Evolutionary conservation across 2,113 vertebrate genomes (phyloP).

Genomic region (Carassius auratus): DNA sequence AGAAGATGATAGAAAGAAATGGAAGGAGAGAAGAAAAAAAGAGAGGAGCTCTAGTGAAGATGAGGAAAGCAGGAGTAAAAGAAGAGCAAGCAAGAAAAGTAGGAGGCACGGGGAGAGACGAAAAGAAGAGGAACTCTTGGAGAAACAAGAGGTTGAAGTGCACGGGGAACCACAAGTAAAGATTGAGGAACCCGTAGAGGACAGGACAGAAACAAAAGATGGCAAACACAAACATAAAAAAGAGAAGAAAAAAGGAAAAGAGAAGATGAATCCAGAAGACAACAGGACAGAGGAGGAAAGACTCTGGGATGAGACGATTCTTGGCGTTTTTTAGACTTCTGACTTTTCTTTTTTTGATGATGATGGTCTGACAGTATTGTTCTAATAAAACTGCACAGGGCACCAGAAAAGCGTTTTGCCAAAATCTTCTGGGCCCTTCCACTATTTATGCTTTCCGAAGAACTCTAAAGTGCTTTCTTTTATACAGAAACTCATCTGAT

Average conservation of each 20-base stretch:
- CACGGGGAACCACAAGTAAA: slow-evolving; percentile 6
- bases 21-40: slow-evolving; percentile 31
- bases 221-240: slow-evolving; percentile 73
- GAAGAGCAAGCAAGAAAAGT: slow-evolving; percentile 25
- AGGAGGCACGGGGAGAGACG: slow-evolving; percentile 35
- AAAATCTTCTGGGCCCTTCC: neutral
- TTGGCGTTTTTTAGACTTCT: slow-evolving; percentile 73
- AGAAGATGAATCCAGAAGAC: slow-evolving; percentile 63
- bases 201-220: slow-evolving; percentile 66
- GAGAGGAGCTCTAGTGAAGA: slow-evolving; percentile 54
- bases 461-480: neutral
- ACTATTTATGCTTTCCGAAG: neutral
- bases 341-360: too few relatives aligned
- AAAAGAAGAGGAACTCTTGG: slow-evolving; percentile 32
- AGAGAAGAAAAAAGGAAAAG: slow-evolving; percentile 75
- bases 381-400: neutral
- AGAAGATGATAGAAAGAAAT: slow-evolving; percentile 52
- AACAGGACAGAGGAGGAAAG: slow-evolving; percentile 85
- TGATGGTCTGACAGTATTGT: slow-evolving; percentile 14
- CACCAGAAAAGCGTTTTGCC: neutral
- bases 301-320: slow-evolving; percentile 85
- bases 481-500: neutral
- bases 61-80: slow-evolving; percentile 50
- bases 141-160: slow-evolving; percentile 51
- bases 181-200: slow-evolving; percentile 58